phyloP scores from a whole-genome alignment of 1,140 invertebrate species.

The Hylaeus volcanicus region DNA sequence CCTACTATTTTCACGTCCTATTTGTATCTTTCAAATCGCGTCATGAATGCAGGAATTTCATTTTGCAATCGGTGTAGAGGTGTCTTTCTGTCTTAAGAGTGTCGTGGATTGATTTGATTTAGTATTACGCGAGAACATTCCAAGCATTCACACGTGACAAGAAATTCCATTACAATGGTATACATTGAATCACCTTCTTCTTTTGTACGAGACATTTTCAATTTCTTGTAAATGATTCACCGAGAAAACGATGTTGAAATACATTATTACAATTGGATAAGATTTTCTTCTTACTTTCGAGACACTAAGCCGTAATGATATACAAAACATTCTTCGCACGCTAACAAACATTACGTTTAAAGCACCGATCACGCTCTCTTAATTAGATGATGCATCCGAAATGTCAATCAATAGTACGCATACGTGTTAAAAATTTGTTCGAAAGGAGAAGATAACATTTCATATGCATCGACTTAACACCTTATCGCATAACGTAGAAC shows the following conservation, averaged over 20 bases:
- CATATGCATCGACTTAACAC: neutral
- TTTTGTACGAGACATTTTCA: neutral
- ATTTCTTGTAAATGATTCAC: neutral
- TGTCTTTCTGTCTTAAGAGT: conserved; percentile 23
- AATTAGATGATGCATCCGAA: neutral
- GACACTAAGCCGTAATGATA: conserved; percentile 16
- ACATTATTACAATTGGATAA: neutral
- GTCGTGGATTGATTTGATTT: conserved; percentile 29
- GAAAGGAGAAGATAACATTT: neutral
- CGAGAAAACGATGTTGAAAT: conserved; percentile 13
- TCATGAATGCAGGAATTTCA: neutral
- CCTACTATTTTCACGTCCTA: neutral
- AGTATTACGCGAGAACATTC: conserved; percentile 23
- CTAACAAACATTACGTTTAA: conserved; percentile 35
- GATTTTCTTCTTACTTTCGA: conserved; percentile 1
- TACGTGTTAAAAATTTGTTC: too few relatives aligned
- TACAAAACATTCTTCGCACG: conserved; percentile 33
- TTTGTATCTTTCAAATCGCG: neutral
- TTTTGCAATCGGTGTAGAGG: conserved; percentile 22
- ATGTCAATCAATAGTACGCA: neutral
- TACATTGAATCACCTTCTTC: neutral
- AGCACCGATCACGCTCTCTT: conserved; percentile 17
- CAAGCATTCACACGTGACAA: conserved; percentile 28
- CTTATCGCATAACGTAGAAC: neutral
- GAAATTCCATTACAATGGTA: neutral